Evolutionary conservation across 2,797 vertebrate genomes (phyloP).

Genomic region (Coregonus suidteri): DNA sequence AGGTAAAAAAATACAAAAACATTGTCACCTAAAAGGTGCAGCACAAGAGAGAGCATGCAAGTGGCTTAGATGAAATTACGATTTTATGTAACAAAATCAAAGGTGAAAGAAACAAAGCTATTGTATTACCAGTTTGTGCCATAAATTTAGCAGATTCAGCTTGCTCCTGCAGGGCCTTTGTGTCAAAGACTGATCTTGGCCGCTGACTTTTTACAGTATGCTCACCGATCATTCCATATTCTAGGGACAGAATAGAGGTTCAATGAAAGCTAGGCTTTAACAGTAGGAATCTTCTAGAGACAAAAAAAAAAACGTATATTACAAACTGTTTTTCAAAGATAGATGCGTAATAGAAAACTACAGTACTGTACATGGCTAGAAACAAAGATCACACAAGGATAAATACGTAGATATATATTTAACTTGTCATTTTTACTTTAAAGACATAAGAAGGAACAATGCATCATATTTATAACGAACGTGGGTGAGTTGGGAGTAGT

Average conservation of each 20-base stretch:
- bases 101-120: conserved; percentile 91
- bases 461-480: conserved; percentile 73
- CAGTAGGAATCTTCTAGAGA: conserved; percentile 74
- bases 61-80: conserved; percentile 92
- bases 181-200: conserved; percentile 99
- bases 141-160: conserved; percentile 99
- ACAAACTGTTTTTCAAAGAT: conserved; percentile 71
- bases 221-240: conserved; percentile 99
- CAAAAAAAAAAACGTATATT: conserved; percentile 73
- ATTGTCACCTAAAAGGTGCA: conserved; percentile 81
- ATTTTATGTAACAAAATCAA: conserved; percentile 85
- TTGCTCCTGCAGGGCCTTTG: conserved; percentile 99
- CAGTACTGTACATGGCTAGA: conserved; percentile 71
- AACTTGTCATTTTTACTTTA: conserved; percentile 70
- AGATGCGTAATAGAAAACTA: conserved; percentile 65
- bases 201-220: conserved; percentile 99
- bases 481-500: conserved; percentile 78
- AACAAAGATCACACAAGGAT: conserved; percentile 81
- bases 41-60: conserved; percentile 93
- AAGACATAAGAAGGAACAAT: conserved; percentile 74
- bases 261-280: conserved; percentile 91
- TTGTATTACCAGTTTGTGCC: conserved; percentile 99
- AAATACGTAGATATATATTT: conserved; percentile 42
- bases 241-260: conserved; percentile 99
- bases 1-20: conserved; percentile 75